A percentile compares a stretch with the other conserved stretches of the same genome.
Conservation (phyloP, 2,888 invertebrate genomes). For the Drosophila multiciliata region DNA sequence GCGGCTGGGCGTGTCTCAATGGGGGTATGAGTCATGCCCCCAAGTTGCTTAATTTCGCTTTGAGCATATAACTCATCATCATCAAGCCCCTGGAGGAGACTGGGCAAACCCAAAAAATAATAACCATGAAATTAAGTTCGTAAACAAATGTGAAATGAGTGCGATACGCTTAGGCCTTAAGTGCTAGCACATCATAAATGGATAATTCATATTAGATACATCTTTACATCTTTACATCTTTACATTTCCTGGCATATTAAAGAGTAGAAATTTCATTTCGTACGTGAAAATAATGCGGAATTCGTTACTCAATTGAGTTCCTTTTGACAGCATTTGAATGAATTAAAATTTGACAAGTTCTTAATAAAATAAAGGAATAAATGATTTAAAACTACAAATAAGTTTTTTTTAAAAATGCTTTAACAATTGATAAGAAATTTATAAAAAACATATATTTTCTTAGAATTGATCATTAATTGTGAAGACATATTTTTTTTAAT, state of each 20-base stretch:
- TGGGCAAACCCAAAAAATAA: conserved; percentile 46
- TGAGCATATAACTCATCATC: conserved; percentile 65
- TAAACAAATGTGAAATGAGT: conserved; percentile 41
- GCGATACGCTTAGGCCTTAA: conserved; percentile 43
- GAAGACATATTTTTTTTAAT: not conserved
- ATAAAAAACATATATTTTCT: not conserved
- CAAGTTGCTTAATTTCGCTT: conserved; percentile 59
- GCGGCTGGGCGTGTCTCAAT: conserved; percentile 9
- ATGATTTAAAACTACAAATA: not conserved
- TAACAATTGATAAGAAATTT: not conserved
- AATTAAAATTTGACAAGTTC: not conserved
- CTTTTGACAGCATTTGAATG: not conserved
- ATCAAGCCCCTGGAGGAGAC: conserved; percentile 34
- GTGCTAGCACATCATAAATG: conserved; percentile 21
- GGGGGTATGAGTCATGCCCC: conserved; percentile 27
- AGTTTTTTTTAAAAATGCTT: not conserved
- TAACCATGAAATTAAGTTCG: conserved; percentile 69
- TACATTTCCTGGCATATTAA: not conserved
- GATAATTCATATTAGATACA: conserved; percentile 19
- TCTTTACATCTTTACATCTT: not conserved
- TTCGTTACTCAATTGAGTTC: not conserved
- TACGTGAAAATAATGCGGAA: not conserved
- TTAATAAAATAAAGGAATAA: not conserved
- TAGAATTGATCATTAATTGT: not conserved
- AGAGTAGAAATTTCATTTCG: not conserved